Conservation (phyloP, 2,797 vertebrate species). For the Poecilia gillii region DNA sequence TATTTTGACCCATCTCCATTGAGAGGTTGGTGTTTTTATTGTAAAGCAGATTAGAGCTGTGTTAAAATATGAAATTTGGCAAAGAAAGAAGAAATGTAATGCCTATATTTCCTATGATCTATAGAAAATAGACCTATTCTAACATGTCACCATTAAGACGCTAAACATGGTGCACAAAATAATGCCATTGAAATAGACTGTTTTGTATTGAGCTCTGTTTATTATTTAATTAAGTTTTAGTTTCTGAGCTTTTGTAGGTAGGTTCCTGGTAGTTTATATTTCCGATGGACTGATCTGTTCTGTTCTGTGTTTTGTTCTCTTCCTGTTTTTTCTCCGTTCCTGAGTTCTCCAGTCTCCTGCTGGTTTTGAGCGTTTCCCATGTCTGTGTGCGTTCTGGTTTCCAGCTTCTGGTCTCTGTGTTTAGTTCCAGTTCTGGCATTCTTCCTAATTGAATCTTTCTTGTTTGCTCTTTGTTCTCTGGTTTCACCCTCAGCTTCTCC, state of each 20-base stretch:
- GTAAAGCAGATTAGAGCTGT: not conserved
- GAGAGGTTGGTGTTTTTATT: not conserved
- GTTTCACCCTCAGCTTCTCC: not conserved
- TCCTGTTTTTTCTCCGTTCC: not conserved
- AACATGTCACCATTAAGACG: not conserved
- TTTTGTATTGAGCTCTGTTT: not conserved
- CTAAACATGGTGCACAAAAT: not conserved
- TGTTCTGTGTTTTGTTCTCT: not conserved
- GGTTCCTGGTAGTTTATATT: not conserved
- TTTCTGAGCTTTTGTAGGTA: not conserved
- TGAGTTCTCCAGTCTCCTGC: not conserved
- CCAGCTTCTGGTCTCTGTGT: not conserved
- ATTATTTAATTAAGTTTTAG: not conserved
- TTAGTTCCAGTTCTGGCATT: not conserved
- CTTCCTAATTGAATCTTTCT: not conserved
- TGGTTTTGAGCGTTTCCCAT: not conserved
- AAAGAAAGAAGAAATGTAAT: too few relatives aligned
- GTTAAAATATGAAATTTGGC: not conserved
- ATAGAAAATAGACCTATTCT: too few relatives aligned
- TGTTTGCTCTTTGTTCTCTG: not conserved
- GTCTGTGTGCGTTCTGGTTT: not conserved
- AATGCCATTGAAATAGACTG: not conserved
- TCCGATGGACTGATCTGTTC: not conserved
- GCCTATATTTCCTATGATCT: too few relatives aligned
- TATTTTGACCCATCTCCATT: not conserved